Evolutionary conservation across 1,140 invertebrate species (phyloP).

Genomic region (Mizuhopecten yessoensis): DNA sequence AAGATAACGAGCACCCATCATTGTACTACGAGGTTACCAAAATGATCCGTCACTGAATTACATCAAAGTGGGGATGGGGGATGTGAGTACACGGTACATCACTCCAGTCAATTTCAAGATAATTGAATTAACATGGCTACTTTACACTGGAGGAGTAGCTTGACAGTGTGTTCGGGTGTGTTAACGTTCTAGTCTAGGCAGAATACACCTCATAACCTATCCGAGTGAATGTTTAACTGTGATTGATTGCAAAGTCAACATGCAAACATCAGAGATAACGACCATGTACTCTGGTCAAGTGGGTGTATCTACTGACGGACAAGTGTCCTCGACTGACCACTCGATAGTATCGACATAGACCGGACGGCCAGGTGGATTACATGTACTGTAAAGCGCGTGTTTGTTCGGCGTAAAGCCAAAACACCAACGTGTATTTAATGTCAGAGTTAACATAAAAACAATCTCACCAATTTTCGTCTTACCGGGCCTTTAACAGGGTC

Average conservation of each 20-base stretch:
- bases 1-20: no score
- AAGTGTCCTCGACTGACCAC: background rate
- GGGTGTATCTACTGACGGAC: background rate
- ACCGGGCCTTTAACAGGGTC: background rate
- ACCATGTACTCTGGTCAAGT: background rate
- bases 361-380: background rate
- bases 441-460: background rate
- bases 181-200: no score
- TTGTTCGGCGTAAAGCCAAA: conserved; percentile 11
- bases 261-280: background rate
- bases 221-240: background rate
- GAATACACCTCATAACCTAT: no score
- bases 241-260: conserved; percentile 24
- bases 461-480: conserved; percentile 1
- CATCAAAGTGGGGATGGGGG: no score
- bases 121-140: no score
- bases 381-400: background rate
- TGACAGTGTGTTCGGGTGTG: no score
- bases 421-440: conserved; percentile 14
- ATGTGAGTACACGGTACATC: no score
- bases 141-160: no score
- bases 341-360: background rate
- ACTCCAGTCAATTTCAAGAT: no score
- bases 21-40: no score
- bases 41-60: no score